These are phyloP conservation scores for Galeopterus variegatus DNA, from an alignment of 2,113 vertebrate species.

Conservation along the genomic window DNA sequence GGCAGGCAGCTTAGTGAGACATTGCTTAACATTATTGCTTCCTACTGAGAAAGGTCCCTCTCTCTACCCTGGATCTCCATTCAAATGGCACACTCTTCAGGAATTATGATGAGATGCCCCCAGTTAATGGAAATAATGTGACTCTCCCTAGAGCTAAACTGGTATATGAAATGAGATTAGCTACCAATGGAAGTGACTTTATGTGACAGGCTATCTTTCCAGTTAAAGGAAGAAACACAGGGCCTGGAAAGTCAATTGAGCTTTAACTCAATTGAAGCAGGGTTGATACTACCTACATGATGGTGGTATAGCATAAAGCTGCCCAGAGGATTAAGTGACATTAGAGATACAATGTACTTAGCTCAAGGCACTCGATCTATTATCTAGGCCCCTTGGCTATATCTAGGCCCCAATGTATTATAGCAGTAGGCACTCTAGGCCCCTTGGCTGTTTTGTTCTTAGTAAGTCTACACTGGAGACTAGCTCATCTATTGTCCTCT, in stretches of 20 bases:
- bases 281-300: neutral
- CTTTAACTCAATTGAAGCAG: slow-evolving; percentile 9
- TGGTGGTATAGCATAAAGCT: neutral
- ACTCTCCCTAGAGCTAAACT: slow-evolving; percentile 13
- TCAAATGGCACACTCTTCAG: neutral
- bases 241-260: slow-evolving; percentile 35
- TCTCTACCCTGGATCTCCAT: neutral
- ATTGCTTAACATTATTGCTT: slow-evolving; percentile 33
- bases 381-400: neutral
- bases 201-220: slow-evolving; percentile 38
- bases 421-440: too few relatives aligned
- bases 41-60: neutral
- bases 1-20: slow-evolving; percentile 18
- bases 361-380: neutral
- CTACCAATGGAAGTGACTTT: slow-evolving; percentile 38
- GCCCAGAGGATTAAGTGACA: slow-evolving; percentile 27
- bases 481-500: neutral
- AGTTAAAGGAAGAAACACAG: slow-evolving; percentile 35
- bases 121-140: slow-evolving; percentile 24
- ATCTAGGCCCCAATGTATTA: too few relatives aligned
- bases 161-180: slow-evolving; percentile 32
- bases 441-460: neutral
- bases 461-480: neutral
- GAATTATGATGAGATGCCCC: slow-evolving; percentile 17
- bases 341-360: slow-evolving; percentile 29